phyloP scores from a whole-genome alignment of 2,888 invertebrate genomes.

The Hydrotaea cyrtoneurina region DNA sequence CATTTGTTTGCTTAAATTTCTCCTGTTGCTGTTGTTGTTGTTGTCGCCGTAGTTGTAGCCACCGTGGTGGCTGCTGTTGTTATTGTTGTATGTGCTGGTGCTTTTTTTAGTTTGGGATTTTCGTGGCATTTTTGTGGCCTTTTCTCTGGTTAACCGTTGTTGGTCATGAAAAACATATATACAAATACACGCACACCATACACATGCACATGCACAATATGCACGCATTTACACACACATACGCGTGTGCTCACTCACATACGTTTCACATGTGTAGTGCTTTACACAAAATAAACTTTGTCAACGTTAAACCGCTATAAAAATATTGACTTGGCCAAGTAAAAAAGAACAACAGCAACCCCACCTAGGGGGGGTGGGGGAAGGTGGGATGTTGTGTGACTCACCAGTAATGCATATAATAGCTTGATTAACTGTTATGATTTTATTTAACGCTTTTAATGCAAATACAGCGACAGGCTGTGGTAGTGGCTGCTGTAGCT shows the following conservation, averaged over 20 bases:
- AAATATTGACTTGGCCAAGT: conserved; percentile 75
- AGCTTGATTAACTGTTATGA: conserved; percentile 76
- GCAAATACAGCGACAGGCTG: not conserved
- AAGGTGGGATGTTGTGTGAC: no score
- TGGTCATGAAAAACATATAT: conserved; percentile 72
- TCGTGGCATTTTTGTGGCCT: conserved; percentile 80
- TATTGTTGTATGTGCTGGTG: conserved; percentile 45
- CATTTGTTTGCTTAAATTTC: no score
- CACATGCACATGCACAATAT: conserved; percentile 2
- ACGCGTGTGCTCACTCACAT: not conserved
- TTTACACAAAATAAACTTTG: conserved; percentile 72
- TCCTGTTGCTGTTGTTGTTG: conserved; percentile 50
- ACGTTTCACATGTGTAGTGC: conserved; percentile 62
- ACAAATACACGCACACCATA: conserved; percentile 60
- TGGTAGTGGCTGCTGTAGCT: conserved; percentile 33
- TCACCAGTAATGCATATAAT: conserved; percentile 18
- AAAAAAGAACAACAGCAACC: conserved; percentile 18
- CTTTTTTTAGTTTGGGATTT: conserved; percentile 79
- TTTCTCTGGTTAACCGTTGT: conserved; percentile 80
- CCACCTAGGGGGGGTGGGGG: no score
- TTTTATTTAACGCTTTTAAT: conserved; percentile 64
- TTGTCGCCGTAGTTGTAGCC: not conserved
- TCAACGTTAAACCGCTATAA: conserved; percentile 75
- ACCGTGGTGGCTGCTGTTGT: conserved; percentile 28
- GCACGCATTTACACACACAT: conserved; percentile 10